Percentiles rank a stretch among this genome's conserved stretches.
Conservation (phyloP, 1,140 invertebrate species). For the Plodia interpunctella region DNA sequence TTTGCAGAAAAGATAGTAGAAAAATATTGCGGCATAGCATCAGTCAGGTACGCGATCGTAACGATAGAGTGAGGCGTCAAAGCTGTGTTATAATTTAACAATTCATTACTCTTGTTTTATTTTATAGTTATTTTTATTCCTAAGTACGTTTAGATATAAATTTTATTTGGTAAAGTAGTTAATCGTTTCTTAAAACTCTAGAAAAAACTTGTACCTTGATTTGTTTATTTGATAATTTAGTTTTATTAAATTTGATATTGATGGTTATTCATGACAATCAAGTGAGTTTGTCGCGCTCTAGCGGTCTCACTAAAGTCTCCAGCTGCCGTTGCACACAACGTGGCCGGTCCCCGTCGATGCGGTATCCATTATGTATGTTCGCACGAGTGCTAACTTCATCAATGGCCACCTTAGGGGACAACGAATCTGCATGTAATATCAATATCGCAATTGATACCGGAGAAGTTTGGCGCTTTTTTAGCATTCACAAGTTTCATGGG, state of each 20-base stretch:
- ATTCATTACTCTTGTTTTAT: conserved; percentile 73
- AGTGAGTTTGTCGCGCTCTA: conserved; percentile 35
- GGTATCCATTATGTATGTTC: conserved; percentile 68
- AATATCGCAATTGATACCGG: conserved; percentile 11
- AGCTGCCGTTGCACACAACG: conserved; percentile 46
- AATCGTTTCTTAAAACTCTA: conserved; percentile 62
- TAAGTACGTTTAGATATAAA: conserved; percentile 73
- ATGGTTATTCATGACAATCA: conserved; percentile 71
- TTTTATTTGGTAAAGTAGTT: conserved; percentile 72
- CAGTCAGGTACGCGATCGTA: conserved; percentile 47
- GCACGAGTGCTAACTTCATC: conserved; percentile 59
- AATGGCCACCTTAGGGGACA: conserved; percentile 56
- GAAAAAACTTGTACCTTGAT: conserved; percentile 67
- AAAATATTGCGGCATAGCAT: conserved; percentile 48
- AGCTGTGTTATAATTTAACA: conserved; percentile 76
- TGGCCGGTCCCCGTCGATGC: conserved; percentile 47
- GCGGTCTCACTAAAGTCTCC: conserved; percentile 22
- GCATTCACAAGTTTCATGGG: conserved; percentile 33
- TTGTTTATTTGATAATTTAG: conserved; percentile 68
- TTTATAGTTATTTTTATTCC: conserved; percentile 74
- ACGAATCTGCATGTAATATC: conserved; percentile 9
- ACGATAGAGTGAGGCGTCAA: conserved; percentile 62
- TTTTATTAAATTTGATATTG: conserved; percentile 65
- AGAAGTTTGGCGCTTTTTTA: conserved; percentile 16
- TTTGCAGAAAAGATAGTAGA: conserved; percentile 14